These are phyloP conservation scores for Scolanthus callimorphus DNA, from an alignment of 92 coral and sea anemone species.

Conservation along the genomic window DNA sequence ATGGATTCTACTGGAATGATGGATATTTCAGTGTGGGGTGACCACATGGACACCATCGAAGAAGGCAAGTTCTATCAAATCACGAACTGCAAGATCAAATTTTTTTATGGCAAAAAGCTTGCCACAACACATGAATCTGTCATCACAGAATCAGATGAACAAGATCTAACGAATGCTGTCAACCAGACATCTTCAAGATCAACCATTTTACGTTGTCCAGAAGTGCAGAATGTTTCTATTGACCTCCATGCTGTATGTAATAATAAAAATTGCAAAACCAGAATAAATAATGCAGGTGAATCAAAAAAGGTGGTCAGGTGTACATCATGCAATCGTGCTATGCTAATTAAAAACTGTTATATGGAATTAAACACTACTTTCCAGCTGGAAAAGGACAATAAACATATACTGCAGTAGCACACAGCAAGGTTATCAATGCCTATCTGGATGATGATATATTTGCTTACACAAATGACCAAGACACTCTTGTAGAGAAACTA, in stretches of 20 bases:
- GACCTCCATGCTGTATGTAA: no score
- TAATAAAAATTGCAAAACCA: no score
- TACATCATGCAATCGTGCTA: no score
- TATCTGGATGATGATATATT: conserved; percentile 36
- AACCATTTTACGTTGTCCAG: no score
- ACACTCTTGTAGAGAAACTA: conserved; percentile 31
- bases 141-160: conserved; percentile 12
- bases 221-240: no score
- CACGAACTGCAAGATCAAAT: conserved; percentile 27
- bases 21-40: conserved; percentile 30
- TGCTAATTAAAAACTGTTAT: conserved; percentile 30
- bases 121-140: conserved; percentile 10
- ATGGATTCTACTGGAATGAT: conserved; percentile 4
- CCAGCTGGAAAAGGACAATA: conserved; percentile 27
- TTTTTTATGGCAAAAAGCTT: conserved; percentile 25
- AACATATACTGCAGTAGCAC: conserved; percentile 26
- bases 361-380: conserved; percentile 25
- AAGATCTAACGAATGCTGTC: no score
- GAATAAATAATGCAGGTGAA: no score
- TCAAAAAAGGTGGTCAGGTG: no score
- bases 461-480: conserved; percentile 19
- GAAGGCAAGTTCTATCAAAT: conserved; percentile 32
- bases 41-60: conserved; percentile 15
- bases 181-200: no score
- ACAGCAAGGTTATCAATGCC: conserved; percentile 28